Conservation (phyloP, 2,113 vertebrate genomes). For the Erinaceus europaeus region DNA sequence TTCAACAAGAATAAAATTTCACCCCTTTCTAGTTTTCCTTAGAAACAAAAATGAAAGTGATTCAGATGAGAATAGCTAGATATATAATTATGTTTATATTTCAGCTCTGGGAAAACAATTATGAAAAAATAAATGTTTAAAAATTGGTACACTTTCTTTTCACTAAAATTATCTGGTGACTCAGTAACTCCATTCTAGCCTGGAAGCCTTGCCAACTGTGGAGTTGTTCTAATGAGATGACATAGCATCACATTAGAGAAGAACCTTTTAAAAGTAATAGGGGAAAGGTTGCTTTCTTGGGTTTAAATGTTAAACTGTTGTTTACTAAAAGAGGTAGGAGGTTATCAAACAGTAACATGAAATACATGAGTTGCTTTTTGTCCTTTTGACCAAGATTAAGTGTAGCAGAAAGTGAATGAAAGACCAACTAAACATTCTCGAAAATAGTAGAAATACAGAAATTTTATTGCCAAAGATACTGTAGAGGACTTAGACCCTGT, state of each 20-base stretch:
- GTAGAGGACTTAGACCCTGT: too few relatives aligned
- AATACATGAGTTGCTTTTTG: too few relatives aligned
- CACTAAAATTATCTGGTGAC: constrained; percentile 59
- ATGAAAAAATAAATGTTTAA: constrained; percentile 17
- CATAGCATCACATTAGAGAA: constrained; percentile 52
- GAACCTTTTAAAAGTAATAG: constrained; percentile 31
- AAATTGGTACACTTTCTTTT: constrained; percentile 32
- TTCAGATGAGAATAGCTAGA: constrained; percentile 61
- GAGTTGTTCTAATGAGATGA: constrained; percentile 11
- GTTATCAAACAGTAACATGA: not conserved
- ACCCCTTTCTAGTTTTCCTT: constrained; percentile 69
- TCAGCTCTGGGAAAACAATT: not conserved
- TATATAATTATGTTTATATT: constrained; percentile 29
- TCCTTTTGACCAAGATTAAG: too few relatives aligned
- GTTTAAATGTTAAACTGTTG: constrained; percentile 9
- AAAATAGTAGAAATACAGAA: too few relatives aligned
- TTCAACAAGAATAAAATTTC: too few relatives aligned
- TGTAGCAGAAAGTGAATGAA: constrained; percentile 25
- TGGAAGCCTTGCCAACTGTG: constrained; percentile 61
- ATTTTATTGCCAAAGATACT: too few relatives aligned
- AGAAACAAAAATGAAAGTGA: constrained; percentile 73
- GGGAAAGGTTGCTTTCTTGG: not conserved
- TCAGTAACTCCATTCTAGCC: constrained; percentile 65
- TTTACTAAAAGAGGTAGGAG: constrained; percentile 39
- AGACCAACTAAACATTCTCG: not conserved